Conservation (phyloP, 2,888 invertebrate species). For the Busseola fusca region DNA sequence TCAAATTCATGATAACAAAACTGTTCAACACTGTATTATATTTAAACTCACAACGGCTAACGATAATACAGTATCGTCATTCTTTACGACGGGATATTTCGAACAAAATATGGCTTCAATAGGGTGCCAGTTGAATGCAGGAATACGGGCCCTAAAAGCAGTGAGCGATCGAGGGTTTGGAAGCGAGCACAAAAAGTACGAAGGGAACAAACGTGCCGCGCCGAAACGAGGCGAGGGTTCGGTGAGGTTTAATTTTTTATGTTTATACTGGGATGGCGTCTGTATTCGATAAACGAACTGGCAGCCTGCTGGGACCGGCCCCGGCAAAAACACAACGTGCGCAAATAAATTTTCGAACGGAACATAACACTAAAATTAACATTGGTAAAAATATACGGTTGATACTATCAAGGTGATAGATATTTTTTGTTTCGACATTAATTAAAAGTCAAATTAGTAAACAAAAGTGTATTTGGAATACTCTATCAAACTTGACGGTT, state of each 20-base stretch:
- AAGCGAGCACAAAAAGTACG: constrained; percentile 77
- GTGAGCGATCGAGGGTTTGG: constrained; percentile 67
- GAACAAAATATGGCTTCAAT: constrained; percentile 75
- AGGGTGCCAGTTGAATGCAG: constrained; percentile 73
- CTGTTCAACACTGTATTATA: constrained; percentile 63
- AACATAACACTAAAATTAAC: constrained; percentile 5
- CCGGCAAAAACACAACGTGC: constrained; percentile 56
- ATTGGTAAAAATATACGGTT: neutral
- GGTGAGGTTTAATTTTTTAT: constrained; percentile 80
- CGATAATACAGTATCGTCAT: constrained; percentile 65
- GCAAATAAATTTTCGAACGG: constrained; percentile 35
- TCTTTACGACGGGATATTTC: constrained; percentile 64
- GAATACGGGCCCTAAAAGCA: constrained; percentile 72
- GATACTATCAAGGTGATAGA: neutral
- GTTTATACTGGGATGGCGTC: constrained; percentile 61
- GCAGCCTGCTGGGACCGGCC: constrained; percentile 64
- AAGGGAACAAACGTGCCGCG: constrained; percentile 71
- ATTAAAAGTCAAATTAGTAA: constrained; percentile 18
- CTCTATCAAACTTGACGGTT: constrained; percentile 4
- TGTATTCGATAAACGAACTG: constrained; percentile 62
- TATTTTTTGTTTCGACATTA: neutral
- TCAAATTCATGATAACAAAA: constrained; percentile 66
- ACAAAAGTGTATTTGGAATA: constrained; percentile 17
- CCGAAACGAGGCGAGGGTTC: constrained; percentile 64
- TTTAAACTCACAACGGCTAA: constrained; percentile 61